phyloP scores from a whole-genome alignment of 2,888 invertebrate species.

The Thalpophila matura region DNA sequence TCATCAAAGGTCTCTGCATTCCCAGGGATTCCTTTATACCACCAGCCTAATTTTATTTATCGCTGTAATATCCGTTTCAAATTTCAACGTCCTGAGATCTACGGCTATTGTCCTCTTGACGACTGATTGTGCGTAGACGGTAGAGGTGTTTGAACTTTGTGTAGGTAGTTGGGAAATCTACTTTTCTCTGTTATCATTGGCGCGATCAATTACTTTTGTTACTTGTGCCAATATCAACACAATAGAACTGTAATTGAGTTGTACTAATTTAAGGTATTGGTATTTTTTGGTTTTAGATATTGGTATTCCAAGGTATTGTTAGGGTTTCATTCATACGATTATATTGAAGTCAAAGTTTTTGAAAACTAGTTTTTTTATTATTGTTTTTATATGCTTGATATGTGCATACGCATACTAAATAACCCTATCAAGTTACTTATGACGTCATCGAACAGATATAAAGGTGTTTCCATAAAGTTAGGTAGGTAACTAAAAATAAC shows the following conservation, averaged over 20 bases:
- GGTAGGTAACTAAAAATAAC: constrained; percentile 1
- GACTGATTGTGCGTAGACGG: constrained; percentile 30
- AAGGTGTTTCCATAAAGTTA: no score
- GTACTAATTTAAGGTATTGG: not conserved
- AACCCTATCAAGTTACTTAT: no score
- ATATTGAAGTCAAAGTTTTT: not conserved
- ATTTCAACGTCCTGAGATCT: constrained; percentile 41
- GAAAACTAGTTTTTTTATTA: no score
- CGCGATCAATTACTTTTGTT: not conserved
- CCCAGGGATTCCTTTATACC: constrained; percentile 40
- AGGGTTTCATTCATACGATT: not conserved
- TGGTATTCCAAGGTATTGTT: not conserved
- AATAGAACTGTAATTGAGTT: not conserved
- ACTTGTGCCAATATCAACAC: not conserved
- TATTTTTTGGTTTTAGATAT: not conserved
- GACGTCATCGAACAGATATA: no score
- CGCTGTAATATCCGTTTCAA: constrained; percentile 58
- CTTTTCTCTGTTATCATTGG: not conserved
- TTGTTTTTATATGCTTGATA: no score
- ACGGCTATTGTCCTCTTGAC: constrained; percentile 34
- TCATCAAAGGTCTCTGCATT: constrained; percentile 37
- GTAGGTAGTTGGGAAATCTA: not conserved
- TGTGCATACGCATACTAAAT: no score
- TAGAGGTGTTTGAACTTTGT: constrained; percentile 48
- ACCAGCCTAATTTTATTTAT: constrained; percentile 52